Evolutionary conservation across 2,888 invertebrate species (phyloP), one percentile per base, ranked within the genome.

Genomic region (Drosophila pseudotakahashii): DNA sequence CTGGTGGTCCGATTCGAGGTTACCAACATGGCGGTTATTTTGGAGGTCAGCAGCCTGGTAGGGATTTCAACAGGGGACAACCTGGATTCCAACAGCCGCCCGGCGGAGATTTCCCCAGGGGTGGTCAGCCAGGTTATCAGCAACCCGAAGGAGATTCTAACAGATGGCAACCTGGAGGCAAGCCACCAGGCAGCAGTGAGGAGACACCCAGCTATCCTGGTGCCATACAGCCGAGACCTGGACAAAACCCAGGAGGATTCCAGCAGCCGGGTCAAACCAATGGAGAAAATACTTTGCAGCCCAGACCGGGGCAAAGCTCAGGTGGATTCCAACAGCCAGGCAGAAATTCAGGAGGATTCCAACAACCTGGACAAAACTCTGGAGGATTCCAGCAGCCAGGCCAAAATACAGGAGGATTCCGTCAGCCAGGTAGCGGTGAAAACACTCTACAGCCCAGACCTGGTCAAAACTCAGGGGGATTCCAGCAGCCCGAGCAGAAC

Each of bases 151-250:
- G 5, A 14, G 36, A 36, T 2, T 36, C 36, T 9, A 10, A 36
- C 19, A 19, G 34, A 9, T n/a, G n/a, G 7, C 52, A 52, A 9
- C 45, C 45, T 2, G 13, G 3, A 2, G 45, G 45, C 14, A 45
- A 26, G 34, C 26, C 7, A 9, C 16, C 45, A 16, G 51, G 2
- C 19, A 34, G 60, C 13, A 26, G 13, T 13, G 34, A 30, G 4
- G 19, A 30, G 5, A 9, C 16, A 11, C 66, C 66, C 30, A 45
- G 44, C 7, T 77, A 79, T 10, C 59, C 32, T 11, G 23, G 32
- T 6, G 36, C 76, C 2, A n/a, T 66, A 1, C 76, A 75, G 44
- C 71, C 76, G 0, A 76, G 62, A 7, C 64, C 77, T 11, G 55
- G n/a, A 7, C 37, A 37, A 37, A 37, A 37, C n/a, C 6, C 14